Evolutionary conservation across 2,888 invertebrate genomes (phyloP).

Genomic region (Pristionchus fissidentatus): DNA sequence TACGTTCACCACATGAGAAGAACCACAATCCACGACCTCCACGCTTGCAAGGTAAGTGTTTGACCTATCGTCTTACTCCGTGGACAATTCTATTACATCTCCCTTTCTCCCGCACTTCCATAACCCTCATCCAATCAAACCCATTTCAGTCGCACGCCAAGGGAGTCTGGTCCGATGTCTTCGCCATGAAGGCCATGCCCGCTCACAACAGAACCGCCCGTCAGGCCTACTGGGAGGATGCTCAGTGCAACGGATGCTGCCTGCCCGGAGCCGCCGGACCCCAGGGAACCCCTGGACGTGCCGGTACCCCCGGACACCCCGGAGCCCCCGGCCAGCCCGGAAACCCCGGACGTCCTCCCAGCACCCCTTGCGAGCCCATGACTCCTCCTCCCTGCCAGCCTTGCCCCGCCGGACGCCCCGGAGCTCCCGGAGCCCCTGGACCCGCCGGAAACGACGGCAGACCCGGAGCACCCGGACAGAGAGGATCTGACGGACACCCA

Average conservation of each 20-base stretch:
- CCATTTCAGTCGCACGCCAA: constrained; percentile 13
- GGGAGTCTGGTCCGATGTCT: constrained; percentile 29
- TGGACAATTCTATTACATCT: background rate
- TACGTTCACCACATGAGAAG: constrained; percentile 23
- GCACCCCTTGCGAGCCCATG: constrained; percentile 40
- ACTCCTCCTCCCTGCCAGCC: constrained; percentile 43
- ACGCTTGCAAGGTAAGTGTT: constrained; percentile 34
- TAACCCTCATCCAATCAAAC: background rate
- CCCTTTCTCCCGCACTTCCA: background rate
- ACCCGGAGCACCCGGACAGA: constrained; percentile 10
- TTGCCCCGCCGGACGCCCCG: constrained; percentile 45
- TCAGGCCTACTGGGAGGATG: constrained; percentile 46
- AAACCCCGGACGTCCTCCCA: constrained; percentile 34
- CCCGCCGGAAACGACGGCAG: constrained; percentile 21
- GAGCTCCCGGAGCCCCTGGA: constrained; percentile 44
- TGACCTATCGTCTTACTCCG: no score
- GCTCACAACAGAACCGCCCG: constrained; percentile 45
- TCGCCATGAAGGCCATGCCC: constrained; percentile 40
- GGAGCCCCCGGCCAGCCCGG: constrained; percentile 45
- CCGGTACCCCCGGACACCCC: constrained; percentile 42
- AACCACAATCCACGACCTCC: constrained; percentile 26
- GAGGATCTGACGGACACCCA: constrained; percentile 13
- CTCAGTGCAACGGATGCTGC: constrained; percentile 46
- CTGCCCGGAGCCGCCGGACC: constrained; percentile 40
- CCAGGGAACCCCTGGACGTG: constrained; percentile 18